Evolutionary conservation across 1,140 invertebrate species (phyloP), one percentile per base, ranked within the genome.

Genomic region (Neuroterus valhalla): DNA sequence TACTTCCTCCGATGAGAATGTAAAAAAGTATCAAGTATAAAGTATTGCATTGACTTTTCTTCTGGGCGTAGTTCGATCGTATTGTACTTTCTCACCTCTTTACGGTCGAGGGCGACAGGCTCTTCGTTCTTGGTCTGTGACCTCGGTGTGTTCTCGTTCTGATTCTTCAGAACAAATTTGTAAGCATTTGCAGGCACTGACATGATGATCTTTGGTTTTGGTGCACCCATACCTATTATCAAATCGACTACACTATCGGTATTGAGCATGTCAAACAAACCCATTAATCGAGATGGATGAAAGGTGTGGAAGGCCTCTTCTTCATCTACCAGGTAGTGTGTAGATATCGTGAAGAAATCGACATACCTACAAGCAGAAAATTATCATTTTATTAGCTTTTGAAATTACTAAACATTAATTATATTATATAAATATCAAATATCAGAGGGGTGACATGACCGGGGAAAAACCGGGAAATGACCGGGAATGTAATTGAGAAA

Each of bases 211-310:
- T 94, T 94, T 1, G 92, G 91, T 26, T 94, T 91, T 2, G 93
- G 93, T 2, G 92, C 93, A 52, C 95, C 95, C 43, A 96, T 89
- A 23, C 94, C 94, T 10, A 91, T 91, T 1, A 94, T 91, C 50
- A 96, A 89, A 86, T 96, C 95, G 42, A 96, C 92, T 31, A 96
- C 88, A 26, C 94, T 95, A 85, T 96, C 95, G 69, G 94, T 93
- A 80, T 96, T 96, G 75, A 94, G 92, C 90, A 95, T 93, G 80
- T 96, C 95, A 87, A 94, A 94, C 21, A 95, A 84, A 3, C 95
- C 95, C 87, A 95, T 95, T 72, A 96, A 86, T 72, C 94, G 88
- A 80, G 94, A 94, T 0, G 94, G 94, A 86, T 96, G 95, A 83
- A 93, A 95, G 1, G 94, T 94, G 75, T 92, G 83, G 72, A 87